Percentiles rank a stretch among this genome's conserved stretches.
phyloP scores from a whole-genome alignment of 2,113 vertebrate species.

The Charadrius vociferus region DNA sequence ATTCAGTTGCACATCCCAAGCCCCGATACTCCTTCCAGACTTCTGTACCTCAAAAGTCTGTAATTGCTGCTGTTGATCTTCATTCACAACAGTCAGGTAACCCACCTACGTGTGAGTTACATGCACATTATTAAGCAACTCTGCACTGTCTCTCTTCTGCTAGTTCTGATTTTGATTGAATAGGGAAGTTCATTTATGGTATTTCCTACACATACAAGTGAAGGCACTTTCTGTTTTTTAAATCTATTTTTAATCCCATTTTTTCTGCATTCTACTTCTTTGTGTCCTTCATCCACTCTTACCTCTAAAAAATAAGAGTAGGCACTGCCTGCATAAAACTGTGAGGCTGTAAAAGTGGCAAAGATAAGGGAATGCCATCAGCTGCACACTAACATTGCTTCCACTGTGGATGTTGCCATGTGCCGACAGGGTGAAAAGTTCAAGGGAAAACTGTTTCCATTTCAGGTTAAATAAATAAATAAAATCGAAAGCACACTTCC shows the following conservation, averaged over 20 bases:
- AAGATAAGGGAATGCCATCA: neutral
- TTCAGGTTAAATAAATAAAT: slow-evolving; percentile 3
- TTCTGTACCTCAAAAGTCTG: neutral
- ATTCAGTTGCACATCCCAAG: neutral
- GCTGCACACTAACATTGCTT: neutral
- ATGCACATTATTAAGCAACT: neutral
- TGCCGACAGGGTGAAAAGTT: neutral
- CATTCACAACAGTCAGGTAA: neutral
- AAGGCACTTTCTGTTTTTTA: neutral
- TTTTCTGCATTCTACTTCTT: neutral
- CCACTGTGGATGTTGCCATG: neutral
- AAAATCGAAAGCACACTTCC: neutral
- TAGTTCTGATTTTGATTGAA: neutral
- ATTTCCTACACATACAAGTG: neutral
- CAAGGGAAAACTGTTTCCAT: neutral
- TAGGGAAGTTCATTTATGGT: neutral
- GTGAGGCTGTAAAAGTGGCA: neutral
- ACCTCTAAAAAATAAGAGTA: neutral
- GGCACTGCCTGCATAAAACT: neutral
- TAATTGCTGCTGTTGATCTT: neutral
- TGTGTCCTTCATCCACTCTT: neutral
- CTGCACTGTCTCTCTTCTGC: neutral
- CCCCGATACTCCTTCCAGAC: rapidly evolving
- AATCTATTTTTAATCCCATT: neutral
- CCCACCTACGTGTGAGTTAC: rapidly evolving